phyloP scores from a whole-genome alignment of 1,140 invertebrate species.

The Eupeodes corollae region DNA sequence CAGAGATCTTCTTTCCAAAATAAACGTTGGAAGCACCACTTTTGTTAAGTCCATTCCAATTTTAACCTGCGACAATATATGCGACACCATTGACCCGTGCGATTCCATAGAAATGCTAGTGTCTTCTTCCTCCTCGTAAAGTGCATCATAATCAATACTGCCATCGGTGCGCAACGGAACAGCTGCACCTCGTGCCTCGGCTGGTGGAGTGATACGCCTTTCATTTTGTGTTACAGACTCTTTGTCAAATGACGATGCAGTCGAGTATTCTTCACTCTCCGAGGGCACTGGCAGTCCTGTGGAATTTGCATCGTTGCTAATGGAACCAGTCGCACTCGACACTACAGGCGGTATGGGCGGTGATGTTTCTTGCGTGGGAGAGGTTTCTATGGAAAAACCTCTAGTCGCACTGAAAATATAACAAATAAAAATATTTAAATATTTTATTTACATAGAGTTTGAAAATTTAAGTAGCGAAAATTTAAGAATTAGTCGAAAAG shows the following conservation, averaged over 20 bases:
- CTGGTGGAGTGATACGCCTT: not conserved
- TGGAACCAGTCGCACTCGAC: slow-evolving; percentile 1
- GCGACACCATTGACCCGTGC: slow-evolving; percentile 88
- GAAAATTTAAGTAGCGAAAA: no score
- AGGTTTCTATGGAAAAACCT: slow-evolving; percentile 25
- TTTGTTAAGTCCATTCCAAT: slow-evolving; percentile 98
- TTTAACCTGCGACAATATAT: slow-evolving; percentile 89
- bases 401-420: slow-evolving; percentile 21
- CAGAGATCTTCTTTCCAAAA: slow-evolving; percentile 86
- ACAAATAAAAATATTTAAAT: not conserved
- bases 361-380: slow-evolving; percentile 22
- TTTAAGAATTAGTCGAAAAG: no score
- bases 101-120: slow-evolving; percentile 80
- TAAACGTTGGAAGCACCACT: slow-evolving; percentile 93
- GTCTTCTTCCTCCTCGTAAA: slow-evolving; percentile 82
- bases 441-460: not conserved
- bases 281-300: slow-evolving; percentile 6
- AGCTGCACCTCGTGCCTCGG: slow-evolving; percentile 16
- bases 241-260: slow-evolving; percentile 4
- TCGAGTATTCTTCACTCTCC: slow-evolving; percentile 24
- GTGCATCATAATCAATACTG: slow-evolving; percentile 60
- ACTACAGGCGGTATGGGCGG: slow-evolving; percentile 8
- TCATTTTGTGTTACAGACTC: no score
- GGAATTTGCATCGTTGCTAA: slow-evolving; percentile 2
- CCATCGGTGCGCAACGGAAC: slow-evolving; percentile 33